These are phyloP conservation scores for Eulemur albifrons DNA, from an alignment of 2,797 vertebrate species.

Conservation along the genomic window DNA sequence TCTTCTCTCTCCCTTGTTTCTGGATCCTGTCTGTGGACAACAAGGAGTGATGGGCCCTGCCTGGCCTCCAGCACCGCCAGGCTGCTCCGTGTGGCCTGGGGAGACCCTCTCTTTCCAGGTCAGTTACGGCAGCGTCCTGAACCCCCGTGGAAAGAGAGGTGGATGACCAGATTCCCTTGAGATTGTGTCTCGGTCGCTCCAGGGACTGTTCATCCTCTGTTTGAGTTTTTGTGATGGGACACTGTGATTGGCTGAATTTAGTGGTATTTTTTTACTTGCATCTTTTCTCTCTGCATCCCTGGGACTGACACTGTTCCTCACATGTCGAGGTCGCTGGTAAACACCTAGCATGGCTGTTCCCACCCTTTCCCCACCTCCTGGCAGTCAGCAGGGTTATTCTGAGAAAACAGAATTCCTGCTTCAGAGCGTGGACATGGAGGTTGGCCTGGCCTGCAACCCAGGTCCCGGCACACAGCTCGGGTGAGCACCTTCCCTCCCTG, in stretches of 20 bases:
- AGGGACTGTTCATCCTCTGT: not conserved
- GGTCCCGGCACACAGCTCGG: too few species aligned
- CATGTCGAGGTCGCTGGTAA: not conserved
- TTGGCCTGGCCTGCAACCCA: not conserved
- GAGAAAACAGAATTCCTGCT: not conserved
- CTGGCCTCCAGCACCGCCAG: not conserved
- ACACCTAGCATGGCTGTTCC: not conserved
- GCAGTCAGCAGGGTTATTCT: not conserved
- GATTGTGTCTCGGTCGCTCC: not conserved
- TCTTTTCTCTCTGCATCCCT: not conserved
- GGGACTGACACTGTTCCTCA: not conserved
- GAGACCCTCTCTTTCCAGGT: not conserved
- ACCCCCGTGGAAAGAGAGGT: not conserved
- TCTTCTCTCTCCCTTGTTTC: not conserved
- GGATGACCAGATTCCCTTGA: not conserved
- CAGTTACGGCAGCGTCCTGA: not conserved
- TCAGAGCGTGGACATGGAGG: not conserved
- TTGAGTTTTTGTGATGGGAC: not conserved
- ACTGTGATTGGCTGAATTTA: not conserved
- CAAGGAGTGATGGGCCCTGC: too few species aligned
- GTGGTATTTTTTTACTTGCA: not conserved
- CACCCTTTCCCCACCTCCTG: not conserved
- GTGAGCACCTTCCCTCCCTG: not conserved
- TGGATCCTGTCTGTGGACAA: not conserved
- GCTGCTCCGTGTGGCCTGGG: rapidly evolving